Evolutionary conservation across 2,797 vertebrate species (phyloP).

Genomic region (Melanotaenia maccullochi): DNA sequence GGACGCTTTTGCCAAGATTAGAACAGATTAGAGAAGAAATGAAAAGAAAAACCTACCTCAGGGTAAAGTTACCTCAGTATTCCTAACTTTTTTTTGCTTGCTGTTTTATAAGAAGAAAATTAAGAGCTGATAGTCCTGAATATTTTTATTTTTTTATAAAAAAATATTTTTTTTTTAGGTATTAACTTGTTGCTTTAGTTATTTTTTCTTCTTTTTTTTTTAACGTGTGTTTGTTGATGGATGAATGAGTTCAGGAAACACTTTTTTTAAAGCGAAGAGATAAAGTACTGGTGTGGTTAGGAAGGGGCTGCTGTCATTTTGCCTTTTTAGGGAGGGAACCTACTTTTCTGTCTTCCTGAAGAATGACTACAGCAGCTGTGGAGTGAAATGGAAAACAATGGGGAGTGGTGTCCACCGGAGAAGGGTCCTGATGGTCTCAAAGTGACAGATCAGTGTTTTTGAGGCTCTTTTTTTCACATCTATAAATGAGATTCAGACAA

Average conservation of each 20-base stretch:
- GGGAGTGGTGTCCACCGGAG: conserved; percentile 69
- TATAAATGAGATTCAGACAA: neutral
- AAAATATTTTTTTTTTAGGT: conserved; percentile 86
- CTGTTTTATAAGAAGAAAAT: conserved; percentile 89
- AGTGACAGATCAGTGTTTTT: conserved; percentile 23
- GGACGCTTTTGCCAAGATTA: conserved; percentile 78
- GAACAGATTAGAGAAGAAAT: conserved; percentile 84
- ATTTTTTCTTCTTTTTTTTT: conserved; percentile 70
- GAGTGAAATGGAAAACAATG: conserved; percentile 62
- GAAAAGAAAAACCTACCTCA: conserved; percentile 91
- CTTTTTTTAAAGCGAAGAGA: conserved; percentile 28
- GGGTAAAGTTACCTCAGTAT: conserved; percentile 97
- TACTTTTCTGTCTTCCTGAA: conserved; percentile 63
- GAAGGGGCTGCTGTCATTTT: conserved; percentile 53
- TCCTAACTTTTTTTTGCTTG: conserved; percentile 89
- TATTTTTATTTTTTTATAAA: conserved; percentile 99
- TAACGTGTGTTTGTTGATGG: conserved; percentile 61
- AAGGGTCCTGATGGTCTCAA: conserved; percentile 52
- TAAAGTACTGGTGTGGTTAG: conserved; percentile 34
- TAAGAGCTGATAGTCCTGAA: conserved; percentile 95
- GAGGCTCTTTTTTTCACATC: conserved; percentile 1
- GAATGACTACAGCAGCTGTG: conserved; percentile 66
- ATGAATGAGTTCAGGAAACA: conserved; percentile 71
- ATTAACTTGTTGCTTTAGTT: conserved; percentile 82
- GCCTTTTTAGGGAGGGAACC: conserved; percentile 50